Percentiles rank a stretch among this genome's conserved stretches.
These are phyloP conservation scores for Chaetops frenatus DNA, from an alignment of 2,113 vertebrate species.

Conservation along the genomic window DNA sequence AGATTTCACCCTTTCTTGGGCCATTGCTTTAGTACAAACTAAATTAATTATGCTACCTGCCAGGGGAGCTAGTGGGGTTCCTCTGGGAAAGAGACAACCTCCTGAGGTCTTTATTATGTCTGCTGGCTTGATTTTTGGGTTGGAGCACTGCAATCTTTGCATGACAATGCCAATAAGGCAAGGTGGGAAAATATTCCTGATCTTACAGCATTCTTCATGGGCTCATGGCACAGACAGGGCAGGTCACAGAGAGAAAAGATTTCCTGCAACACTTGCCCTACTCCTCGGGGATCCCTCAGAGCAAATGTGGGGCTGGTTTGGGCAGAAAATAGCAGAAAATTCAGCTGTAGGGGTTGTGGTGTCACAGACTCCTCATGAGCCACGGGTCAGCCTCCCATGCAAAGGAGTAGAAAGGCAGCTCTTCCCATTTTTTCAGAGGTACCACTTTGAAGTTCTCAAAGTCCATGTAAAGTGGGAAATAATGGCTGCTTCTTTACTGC, in stretches of 20 bases:
- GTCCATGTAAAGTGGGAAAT: neutral
- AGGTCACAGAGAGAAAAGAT: neutral
- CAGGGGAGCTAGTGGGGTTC: neutral
- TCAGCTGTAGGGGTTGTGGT: neutral
- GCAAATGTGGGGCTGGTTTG: neutral
- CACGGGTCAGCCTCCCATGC: no score
- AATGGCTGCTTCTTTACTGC: neutral
- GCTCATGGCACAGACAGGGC: neutral
- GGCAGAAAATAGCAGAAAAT: neutral
- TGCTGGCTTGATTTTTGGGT: neutral
- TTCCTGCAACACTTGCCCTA: neutral
- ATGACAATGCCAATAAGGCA: fast-evolving
- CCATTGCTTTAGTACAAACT: neutral
- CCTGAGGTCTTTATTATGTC: neutral
- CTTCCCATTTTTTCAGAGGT: neutral
- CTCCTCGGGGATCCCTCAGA: neutral
- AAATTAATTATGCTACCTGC: neutral
- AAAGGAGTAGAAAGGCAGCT: neutral
- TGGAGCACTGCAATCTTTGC: neutral
- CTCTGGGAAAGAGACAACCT: neutral
- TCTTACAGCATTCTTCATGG: neutral
- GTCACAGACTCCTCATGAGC: neutral
- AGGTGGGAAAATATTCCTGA: neutral
- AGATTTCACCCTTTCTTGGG: neutral
- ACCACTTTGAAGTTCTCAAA: neutral